Conservation (phyloP, 2,113 vertebrate species). For the Spea bombifrons region DNA sequence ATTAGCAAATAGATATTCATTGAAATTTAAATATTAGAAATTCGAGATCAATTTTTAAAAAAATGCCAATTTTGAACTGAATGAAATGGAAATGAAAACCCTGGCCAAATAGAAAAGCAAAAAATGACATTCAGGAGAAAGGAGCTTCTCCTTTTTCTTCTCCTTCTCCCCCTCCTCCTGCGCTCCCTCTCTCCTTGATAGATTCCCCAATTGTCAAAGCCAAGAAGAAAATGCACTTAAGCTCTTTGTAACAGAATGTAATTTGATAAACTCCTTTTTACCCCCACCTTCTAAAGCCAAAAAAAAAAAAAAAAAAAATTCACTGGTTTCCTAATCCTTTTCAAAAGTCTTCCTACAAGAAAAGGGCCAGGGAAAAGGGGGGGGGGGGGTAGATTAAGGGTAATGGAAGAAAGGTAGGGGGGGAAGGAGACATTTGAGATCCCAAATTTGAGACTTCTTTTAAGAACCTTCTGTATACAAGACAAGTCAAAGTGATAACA, state of each 20-base stretch:
- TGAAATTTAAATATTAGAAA: too few relatives aligned
- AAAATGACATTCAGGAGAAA: too few relatives aligned
- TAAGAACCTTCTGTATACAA: rapidly evolving
- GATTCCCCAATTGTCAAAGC: constrained; percentile 61
- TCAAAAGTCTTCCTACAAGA: constrained; percentile 54
- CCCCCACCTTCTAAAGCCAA: constrained; percentile 41
- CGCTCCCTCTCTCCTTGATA: neutral
- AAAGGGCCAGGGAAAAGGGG: constrained; percentile 14
- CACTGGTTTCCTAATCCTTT: constrained; percentile 65
- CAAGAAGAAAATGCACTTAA: constrained; percentile 72
- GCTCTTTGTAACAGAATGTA: constrained; percentile 71
- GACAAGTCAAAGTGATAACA: constrained; percentile 4
- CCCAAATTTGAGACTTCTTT: constrained; percentile 49
- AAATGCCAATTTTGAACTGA: too few relatives aligned
- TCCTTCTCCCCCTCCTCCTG: neutral
- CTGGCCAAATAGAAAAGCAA: neutral
- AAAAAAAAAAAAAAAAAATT: constrained; percentile 48
- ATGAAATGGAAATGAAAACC: too few relatives aligned
- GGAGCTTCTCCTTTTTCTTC: neutral
- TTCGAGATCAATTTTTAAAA: too few relatives aligned
- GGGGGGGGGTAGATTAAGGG: neutral
- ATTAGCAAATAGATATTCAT: too few relatives aligned
- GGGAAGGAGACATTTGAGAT: constrained; percentile 39
- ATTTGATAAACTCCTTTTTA: constrained; percentile 67
- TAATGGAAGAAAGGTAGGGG: neutral